Base-by-base conservation (phyloP, 2,113 vertebrate genomes). In the Pelobates fuscus region DNA sequence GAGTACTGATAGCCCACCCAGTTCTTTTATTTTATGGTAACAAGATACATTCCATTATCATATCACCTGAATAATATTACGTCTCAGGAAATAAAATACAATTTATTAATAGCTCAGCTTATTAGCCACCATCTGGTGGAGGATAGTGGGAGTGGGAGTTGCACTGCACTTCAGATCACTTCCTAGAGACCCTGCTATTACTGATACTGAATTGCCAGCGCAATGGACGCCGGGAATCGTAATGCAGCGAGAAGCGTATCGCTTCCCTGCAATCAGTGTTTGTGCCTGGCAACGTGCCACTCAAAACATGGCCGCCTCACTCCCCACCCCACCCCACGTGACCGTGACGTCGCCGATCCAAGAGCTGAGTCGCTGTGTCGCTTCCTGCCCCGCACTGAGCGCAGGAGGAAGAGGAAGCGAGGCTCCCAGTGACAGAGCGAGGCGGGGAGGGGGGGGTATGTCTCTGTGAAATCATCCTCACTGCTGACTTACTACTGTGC, bases 401-500 rank as follows among this genome's bases (percentile, higher is more conserved):
- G 18, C 24, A 29, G 66, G 43, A 60, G 66, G 66, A 77, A 67
- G 74, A 67, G 74, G 64, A 67, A 72, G 44, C 27, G 5, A 18
- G n/a, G 5, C 41, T 27, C 43, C 17, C 46, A 72, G 24, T 72
- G 70, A 54, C 55, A 71, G 70, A 52, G 43, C 37, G 61, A 54
- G 71, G 46, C 43, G 23, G 71, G 37, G 70, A 37, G 59, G 71
- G 46, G 32, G 61, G 49, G 10, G 44, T 49, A 12, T 49, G 44
- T 17, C 44, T 49, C 10, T 17, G 15, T 49, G 32, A 10, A 49
- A 49, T 49, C 32, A 6, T 5, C 32, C 32, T 37, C 32, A 10
- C 32, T 37, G 5, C 32, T 37, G 5, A 6, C 32, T n/a, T n/a
- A n/a, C n/a, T n/a, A n/a, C n/a, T n/a, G n/a, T n/a, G 32, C 32